Conservation (phyloP, 2,797 vertebrate species). For the Pseudochirops corinnae region DNA sequence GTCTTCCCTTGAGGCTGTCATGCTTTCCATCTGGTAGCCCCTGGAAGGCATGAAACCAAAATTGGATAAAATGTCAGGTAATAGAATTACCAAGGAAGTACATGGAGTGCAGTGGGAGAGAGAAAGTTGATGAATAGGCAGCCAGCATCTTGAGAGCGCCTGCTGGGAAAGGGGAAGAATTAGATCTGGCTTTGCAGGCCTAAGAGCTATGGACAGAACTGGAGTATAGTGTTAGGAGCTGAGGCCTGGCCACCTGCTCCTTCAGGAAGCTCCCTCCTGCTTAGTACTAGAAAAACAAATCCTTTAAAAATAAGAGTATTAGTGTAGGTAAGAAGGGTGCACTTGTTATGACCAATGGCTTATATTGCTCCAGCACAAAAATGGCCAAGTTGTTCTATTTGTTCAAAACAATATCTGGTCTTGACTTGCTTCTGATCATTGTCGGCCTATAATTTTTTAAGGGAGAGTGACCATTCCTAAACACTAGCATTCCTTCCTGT, state of each 20-base stretch:
- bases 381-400: neutral
- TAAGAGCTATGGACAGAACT: neutral
- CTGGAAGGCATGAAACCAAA: conserved; percentile 10
- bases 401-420: neutral
- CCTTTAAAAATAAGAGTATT: neutral
- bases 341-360: neutral
- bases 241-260: neutral
- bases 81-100: conserved; percentile 66
- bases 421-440: neutral
- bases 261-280: neutral
- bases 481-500: too few relatives aligned
- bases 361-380: neutral
- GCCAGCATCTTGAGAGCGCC: neutral
- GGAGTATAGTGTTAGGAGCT: neutral
- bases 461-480: neutral
- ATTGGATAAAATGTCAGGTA: conserved; percentile 59
- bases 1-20: neutral
- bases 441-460: neutral
- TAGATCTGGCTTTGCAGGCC: neutral
- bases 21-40: conserved; percentile 50
- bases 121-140: neutral
- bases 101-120: neutral
- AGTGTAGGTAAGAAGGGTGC: neutral
- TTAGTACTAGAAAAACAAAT: neutral
- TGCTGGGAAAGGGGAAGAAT: neutral